Evolutionary conservation across 1,140 invertebrate genomes (phyloP), one percentile per base, ranked within the genome.

Genomic region (Drosophila kepulauana): DNA sequence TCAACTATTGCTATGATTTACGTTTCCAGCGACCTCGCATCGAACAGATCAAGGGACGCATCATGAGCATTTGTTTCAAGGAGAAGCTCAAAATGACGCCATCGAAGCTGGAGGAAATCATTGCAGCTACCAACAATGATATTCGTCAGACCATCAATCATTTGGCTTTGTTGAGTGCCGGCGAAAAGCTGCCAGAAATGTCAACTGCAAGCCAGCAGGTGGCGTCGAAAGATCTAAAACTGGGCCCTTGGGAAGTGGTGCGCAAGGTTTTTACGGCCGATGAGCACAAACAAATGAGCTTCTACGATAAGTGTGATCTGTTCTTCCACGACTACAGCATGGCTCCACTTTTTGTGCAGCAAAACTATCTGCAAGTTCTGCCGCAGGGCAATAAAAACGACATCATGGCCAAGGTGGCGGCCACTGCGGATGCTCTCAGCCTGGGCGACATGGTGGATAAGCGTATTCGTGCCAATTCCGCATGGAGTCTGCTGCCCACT

Each of bases 301-400:
- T 98, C 1, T 93, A 95, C 79, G 97, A 99, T 81, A 99, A 98
- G 93, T 96, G 95, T 51, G 96, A 97, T 89, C 93, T 99, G 45
- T 99, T 99, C 93, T 99, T 99, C 93, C 96, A 98, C 77, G 99
- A 99, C 94, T 99, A 99, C 93, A 98, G 95, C 87, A 95, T 99
- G 67, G 96, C 96, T 3, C 97, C 98, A 6, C 94, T 99, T 15
- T 99, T 99, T 93, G 97, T 99, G 0, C 98, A 99, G 91, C 99
- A 99, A 92, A 99, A 99, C 94, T 99, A 99, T 94, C 93, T 97
- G 0, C 94, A 94, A 57, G 96, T 96, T 0, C 85, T 92, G 11
- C 97, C 97, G 0, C 93, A 94, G 54, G 95, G 94, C 61, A 94
- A 95, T 33, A 95, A 94, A 62, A 91, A 92, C 20, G 93, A 95